Evolutionary conservation across 2,797 vertebrate genomes (phyloP).

Genomic region (Bradypodion ventrale): DNA sequence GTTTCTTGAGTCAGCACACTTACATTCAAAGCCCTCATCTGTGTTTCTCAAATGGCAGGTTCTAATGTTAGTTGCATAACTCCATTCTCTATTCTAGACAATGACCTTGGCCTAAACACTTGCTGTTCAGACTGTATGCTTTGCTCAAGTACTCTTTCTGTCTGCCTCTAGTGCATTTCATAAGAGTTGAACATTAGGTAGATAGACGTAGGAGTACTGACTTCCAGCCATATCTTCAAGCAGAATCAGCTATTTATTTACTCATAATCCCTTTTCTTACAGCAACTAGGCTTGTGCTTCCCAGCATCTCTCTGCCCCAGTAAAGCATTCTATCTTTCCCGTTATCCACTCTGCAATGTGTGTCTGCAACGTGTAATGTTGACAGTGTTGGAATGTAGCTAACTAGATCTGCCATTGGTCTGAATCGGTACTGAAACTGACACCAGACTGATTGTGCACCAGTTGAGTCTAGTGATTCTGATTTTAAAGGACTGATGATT

Average conservation of each 20-base stretch:
- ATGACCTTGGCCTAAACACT: background rate
- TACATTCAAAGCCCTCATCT: background rate
- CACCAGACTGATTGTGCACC: background rate
- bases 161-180: background rate
- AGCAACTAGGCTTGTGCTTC: background rate
- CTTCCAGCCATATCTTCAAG: background rate
- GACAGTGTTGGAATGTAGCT: background rate
- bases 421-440: background rate
- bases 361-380: background rate
- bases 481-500: no score
- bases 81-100: background rate
- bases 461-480: no score
- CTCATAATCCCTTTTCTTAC: background rate
- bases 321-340: no score
- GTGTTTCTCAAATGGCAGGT: background rate
- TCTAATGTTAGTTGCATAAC: background rate
- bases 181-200: background rate
- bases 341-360: background rate
- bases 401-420: background rate
- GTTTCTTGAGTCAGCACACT: background rate
- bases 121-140: background rate
- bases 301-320: no score
- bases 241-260: background rate
- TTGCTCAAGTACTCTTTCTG: background rate
- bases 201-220: background rate